phyloP scores from a whole-genome alignment of 2,797 vertebrate species.

The Serranus cabrilla region DNA sequence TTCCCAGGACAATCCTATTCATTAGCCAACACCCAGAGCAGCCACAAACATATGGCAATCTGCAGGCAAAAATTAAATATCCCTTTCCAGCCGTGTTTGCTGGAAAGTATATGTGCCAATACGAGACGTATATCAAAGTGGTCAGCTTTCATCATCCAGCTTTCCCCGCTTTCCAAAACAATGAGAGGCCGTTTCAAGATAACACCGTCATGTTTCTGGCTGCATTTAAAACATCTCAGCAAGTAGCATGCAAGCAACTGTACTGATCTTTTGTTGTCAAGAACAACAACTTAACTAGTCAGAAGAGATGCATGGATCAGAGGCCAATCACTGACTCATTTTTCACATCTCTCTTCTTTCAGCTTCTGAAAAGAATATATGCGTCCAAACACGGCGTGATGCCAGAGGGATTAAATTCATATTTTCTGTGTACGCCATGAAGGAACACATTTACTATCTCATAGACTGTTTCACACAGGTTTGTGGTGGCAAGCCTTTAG shows the following conservation, averaged over 20 bases:
- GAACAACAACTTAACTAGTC: constrained; percentile 6
- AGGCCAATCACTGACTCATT: constrained; percentile 5
- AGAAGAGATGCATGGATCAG: not conserved
- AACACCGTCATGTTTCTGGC: not conserved
- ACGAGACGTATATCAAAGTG: constrained; percentile 3
- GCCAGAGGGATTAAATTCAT: not conserved
- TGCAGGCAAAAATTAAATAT: constrained; percentile 20
- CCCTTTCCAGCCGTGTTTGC: constrained; percentile 37
- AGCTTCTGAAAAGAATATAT: not conserved
- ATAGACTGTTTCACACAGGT: not conserved
- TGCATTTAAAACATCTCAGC: not conserved
- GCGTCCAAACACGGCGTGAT: not conserved
- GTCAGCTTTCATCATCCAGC: constrained; percentile 1
- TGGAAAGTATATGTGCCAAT: constrained; percentile 30
- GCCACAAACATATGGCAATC: constrained; percentile 44
- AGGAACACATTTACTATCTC: not conserved
- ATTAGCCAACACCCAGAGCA: constrained; percentile 44
- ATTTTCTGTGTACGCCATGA: not conserved
- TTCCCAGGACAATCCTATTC: constrained; percentile 54
- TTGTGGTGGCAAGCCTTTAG: not conserved
- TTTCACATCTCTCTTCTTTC: not conserved
- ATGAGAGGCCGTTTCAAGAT: not conserved
- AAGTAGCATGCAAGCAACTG: not conserved
- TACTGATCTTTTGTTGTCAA: not conserved
- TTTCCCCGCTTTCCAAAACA: constrained; percentile 13